phyloP scores from a whole-genome alignment of 2,888 invertebrate genomes.

The Rhodophaea formosa region DNA sequence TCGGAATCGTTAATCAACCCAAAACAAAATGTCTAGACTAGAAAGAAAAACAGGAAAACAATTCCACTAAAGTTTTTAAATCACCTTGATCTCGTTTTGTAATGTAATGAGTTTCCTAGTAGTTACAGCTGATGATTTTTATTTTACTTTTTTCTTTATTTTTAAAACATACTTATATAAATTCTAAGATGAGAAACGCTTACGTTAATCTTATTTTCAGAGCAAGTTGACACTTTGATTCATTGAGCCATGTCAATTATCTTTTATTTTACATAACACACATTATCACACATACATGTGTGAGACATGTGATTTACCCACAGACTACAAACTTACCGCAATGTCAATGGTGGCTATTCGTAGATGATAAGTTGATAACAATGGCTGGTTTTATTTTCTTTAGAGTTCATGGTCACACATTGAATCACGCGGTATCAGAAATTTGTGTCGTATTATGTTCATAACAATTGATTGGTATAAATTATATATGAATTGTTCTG shows the following conservation, averaged over 20 bases:
- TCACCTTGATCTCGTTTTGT: not conserved
- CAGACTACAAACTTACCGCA: too few relatives aligned
- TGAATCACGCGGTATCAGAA: not conserved
- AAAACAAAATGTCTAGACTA: constrained; percentile 4
- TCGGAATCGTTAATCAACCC: constrained; percentile 19
- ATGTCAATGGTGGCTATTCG: not conserved
- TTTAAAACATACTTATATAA: too few relatives aligned
- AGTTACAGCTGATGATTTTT: not conserved
- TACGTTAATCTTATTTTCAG: too few relatives aligned
- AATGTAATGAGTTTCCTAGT: not conserved
- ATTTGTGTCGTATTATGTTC: not conserved
- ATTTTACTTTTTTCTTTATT: not conserved
- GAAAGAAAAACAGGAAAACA: constrained; percentile 22
- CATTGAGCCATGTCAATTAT: too few relatives aligned
- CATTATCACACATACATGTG: too few relatives aligned
- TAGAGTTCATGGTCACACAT: constrained; percentile 3
- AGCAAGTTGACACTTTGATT: too few relatives aligned
- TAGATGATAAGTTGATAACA: not conserved
- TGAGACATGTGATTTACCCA: too few relatives aligned
- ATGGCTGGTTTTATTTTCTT: constrained; percentile 1
- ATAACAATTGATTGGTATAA: not conserved
- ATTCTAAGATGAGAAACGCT: too few relatives aligned
- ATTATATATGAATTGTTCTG: too few relatives aligned
- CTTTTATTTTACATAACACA: too few relatives aligned
- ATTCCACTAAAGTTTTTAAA: not conserved